Evolutionary conservation across 2,113 vertebrate species (phyloP).

Genomic region (Aythya baeri): DNA sequence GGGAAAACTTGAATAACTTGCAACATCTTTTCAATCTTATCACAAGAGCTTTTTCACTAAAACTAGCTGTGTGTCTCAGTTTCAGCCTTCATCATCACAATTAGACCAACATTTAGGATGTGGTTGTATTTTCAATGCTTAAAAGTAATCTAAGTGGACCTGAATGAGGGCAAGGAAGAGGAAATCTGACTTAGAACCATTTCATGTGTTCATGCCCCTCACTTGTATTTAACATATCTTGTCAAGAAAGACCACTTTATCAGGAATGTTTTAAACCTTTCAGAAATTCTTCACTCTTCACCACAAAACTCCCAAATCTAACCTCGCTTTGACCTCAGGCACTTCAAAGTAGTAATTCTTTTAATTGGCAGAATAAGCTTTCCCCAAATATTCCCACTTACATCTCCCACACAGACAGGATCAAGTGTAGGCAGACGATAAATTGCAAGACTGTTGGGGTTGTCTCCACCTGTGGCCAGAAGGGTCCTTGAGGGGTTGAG

Average conservation of each 20-base stretch:
- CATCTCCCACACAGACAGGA: conserved; percentile 97
- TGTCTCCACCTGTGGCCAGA: conserved; percentile 96
- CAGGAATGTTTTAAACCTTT: neutral
- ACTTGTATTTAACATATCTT: neutral
- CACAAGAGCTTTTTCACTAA: neutral
- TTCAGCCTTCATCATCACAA: neutral
- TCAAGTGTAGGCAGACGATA: conserved; percentile 96
- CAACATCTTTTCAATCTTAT: neutral
- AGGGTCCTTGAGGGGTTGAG: conserved; percentile 92
- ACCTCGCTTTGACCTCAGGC: neutral
- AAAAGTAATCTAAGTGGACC: neutral
- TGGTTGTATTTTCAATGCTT: neutral
- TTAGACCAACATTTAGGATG: neutral
- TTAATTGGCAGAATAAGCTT: neutral
- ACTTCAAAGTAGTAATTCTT: neutral
- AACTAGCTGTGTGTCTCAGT: neutral
- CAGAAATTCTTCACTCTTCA: neutral
- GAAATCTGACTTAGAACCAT: neutral
- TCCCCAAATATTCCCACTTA: conserved; percentile 78
- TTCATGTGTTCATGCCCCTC: neutral
- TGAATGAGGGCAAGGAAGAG: neutral
- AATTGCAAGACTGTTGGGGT: conserved; percentile 97
- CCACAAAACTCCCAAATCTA: neutral
- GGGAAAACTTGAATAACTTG: neutral
- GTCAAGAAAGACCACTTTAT: neutral